These are phyloP conservation scores for Amblyjoppa fuscipennis DNA, from an alignment of 2,888 invertebrate genomes.

Conservation along the genomic window DNA sequence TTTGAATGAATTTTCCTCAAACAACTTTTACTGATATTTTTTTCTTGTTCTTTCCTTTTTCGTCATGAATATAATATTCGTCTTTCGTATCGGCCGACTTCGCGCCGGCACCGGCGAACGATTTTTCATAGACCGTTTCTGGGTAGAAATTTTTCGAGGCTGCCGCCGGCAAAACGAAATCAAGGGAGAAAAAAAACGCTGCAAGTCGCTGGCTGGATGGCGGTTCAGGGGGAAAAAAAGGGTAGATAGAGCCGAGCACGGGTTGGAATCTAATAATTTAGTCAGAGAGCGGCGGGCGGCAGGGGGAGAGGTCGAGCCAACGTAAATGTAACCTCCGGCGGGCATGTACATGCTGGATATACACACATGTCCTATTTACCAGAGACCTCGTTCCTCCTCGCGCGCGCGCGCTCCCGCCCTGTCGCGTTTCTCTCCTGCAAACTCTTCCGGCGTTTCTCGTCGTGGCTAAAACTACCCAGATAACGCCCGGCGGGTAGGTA, in stretches of 20 bases:
- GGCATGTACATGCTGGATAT: conserved; percentile 29
- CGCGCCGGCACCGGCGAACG: neutral
- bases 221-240: conserved; percentile 36
- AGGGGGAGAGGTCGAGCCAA: conserved; percentile 19
- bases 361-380: conserved; percentile 62
- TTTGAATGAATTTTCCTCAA: neutral
- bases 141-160: conserved; percentile 20
- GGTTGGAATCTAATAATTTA: conserved; percentile 76
- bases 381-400: conserved; percentile 16
- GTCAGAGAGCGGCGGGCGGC: conserved; percentile 65
- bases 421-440: neutral
- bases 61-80: conserved; percentile 1
- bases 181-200: conserved; percentile 24
- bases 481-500: conserved; percentile 55
- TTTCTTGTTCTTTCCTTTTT: neutral
- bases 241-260: conserved; percentile 56
- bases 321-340: conserved; percentile 25
- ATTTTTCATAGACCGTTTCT: neutral
- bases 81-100: neutral
- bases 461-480: conserved; percentile 66
- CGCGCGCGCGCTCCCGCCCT: conserved; percentile 40
- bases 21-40: no score
- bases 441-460: conserved; percentile 45
- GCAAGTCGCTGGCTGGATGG: conserved; percentile 56
- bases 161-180: conserved; percentile 32